phyloP scores from a whole-genome alignment of 1,140 invertebrate genomes.

The Papilio aristodemus region DNA sequence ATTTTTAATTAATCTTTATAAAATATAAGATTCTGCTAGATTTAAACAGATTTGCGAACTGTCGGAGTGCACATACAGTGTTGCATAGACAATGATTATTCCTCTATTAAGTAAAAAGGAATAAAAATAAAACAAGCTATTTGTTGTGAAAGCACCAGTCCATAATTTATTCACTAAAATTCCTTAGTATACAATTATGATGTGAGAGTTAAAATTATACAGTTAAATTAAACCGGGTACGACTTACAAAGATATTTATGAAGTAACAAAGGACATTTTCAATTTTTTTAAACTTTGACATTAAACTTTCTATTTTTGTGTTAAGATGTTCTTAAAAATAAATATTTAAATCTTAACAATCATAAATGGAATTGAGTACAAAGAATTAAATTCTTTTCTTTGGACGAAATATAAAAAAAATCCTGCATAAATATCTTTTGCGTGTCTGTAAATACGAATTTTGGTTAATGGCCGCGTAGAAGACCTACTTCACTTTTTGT shows the following conservation, averaged over 20 bases:
- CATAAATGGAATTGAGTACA: background rate
- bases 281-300: no score
- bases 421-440: conserved; percentile 6
- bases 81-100: no score
- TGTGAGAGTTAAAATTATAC: conserved; percentile 46
- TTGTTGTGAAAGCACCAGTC: conserved; percentile 79
- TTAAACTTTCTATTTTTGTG: no score
- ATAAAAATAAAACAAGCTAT: conserved; percentile 72
- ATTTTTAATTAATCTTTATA: no score
- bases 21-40: no score
- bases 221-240: conserved; percentile 3
- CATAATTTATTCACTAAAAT: conserved; percentile 79
- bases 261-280: background rate
- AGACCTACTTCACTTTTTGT: background rate
- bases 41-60: no score
- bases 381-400: conserved; percentile 13
- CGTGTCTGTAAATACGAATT: background rate
- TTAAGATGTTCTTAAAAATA: no score
- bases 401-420: background rate
- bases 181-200: conserved; percentile 74
- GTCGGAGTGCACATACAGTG: no score
- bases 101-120: background rate
- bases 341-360: no score
- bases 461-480: background rate
- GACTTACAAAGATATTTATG: conserved; percentile 22